Percentiles rank a stretch among this genome's conserved stretches.
phyloP scores from a whole-genome alignment of 2,797 vertebrate genomes.

The Oryzias dopingdopingensis region DNA sequence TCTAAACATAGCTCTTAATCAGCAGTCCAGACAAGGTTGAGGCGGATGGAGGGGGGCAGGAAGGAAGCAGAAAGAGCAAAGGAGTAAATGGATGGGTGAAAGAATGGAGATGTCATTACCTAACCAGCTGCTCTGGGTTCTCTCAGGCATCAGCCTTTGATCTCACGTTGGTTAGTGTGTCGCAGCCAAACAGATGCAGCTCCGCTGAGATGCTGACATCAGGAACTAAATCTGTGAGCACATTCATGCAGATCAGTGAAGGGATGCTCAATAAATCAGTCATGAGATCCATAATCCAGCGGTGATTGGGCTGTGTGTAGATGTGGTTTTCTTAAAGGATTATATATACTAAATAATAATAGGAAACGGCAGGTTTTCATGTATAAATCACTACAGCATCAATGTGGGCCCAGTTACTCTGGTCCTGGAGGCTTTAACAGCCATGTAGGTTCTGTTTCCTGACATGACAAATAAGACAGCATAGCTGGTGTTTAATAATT shows the following conservation, averaged over 20 bases:
- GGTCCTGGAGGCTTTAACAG: constrained; percentile 11
- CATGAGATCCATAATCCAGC: constrained; percentile 10
- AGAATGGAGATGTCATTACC: constrained; percentile 56
- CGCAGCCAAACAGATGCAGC: constrained; percentile 3
- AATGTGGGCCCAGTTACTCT: not conserved
- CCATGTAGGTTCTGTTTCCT: constrained; percentile 16
- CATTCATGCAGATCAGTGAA: not conserved
- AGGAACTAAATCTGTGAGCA: not conserved
- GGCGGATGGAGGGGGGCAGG: constrained; percentile 37
- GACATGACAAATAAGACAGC: constrained; percentile 30
- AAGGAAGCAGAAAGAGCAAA: constrained; percentile 15
- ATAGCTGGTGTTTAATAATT: constrained; percentile 52
- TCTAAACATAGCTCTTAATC: constrained; percentile 69
- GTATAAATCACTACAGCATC: not conserved
- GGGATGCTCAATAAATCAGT: not conserved
- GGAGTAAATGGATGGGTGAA: constrained; percentile 43
- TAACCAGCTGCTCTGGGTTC: constrained; percentile 48
- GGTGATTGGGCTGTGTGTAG: not conserved
- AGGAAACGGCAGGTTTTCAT: not conserved
- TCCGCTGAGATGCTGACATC: constrained; percentile 16
- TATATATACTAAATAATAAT: no score
- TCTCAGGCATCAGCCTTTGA: constrained; percentile 52
- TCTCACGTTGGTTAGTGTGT: constrained; percentile 32
- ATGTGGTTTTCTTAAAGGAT: constrained; percentile 1
- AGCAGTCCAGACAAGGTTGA: constrained; percentile 36